These are phyloP conservation scores for Philopedon plagiatum DNA, from an alignment of 2,888 invertebrate species.

Conservation along the genomic window DNA sequence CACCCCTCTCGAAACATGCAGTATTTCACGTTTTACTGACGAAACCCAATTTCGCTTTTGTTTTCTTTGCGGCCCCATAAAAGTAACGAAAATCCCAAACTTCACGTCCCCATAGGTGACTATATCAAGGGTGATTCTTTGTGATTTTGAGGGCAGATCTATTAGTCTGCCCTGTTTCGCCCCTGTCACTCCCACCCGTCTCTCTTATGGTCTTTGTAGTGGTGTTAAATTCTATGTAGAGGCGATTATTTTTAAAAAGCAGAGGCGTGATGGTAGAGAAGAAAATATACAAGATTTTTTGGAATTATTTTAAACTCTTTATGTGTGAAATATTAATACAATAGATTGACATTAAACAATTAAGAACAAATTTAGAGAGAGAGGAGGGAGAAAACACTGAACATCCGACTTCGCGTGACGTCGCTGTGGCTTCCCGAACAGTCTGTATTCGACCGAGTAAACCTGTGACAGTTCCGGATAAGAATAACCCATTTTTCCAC, in stretches of 20 bases:
- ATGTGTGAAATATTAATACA: too few species aligned
- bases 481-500: too few species aligned
- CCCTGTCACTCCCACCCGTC: not conserved
- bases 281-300: not conserved
- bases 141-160: conserved; percentile 23
- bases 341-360: too few species aligned
- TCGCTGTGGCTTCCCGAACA: too few species aligned
- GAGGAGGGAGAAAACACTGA: too few species aligned
- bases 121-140: conserved; percentile 13
- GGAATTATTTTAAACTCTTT: too few species aligned
- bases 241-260: not conserved
- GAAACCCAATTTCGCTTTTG: conserved; percentile 37
- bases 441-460: too few species aligned
- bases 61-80: conserved; percentile 30
- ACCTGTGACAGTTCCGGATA: too few species aligned
- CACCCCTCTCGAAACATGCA: not conserved
- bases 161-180: conserved; percentile 11
- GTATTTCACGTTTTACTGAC: conserved; percentile 3
- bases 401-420: too few species aligned
- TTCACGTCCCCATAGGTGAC: conserved; percentile 11
- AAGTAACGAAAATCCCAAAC: conserved; percentile 34
- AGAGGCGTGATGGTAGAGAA: not conserved
- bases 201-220: not conserved
- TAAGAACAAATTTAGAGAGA: too few species aligned
- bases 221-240: conserved; percentile 17